Evolutionary conservation across 2,113 vertebrate species (phyloP).

Genomic region (Steatornis caripensis): DNA sequence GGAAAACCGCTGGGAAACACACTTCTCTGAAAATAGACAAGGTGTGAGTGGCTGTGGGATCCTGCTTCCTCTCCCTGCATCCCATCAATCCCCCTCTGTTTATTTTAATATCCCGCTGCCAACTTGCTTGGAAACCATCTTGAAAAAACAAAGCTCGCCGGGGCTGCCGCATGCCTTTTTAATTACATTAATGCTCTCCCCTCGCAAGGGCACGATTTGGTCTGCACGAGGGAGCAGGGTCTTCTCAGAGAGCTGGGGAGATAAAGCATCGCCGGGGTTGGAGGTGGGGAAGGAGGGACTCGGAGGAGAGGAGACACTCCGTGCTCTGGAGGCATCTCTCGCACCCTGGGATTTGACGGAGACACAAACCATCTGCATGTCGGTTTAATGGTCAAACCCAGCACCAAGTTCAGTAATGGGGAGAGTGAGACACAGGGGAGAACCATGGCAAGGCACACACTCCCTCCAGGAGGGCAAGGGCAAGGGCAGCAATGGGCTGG

Average conservation of each 20-base stretch:
- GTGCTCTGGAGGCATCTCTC: conserved; percentile 41
- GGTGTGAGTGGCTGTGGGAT: conserved; percentile 59
- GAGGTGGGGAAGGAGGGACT: conserved; percentile 28
- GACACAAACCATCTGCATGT: conserved; percentile 44
- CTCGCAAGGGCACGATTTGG: background rate
- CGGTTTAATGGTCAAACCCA: background rate
- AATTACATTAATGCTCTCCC: conserved; percentile 58
- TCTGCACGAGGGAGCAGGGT: background rate
- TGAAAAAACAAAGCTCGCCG: conserved; percentile 51
- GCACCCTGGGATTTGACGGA: conserved; percentile 7
- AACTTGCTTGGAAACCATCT: conserved; percentile 60
- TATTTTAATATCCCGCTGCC: conserved; percentile 69
- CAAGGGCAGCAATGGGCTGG: background rate
- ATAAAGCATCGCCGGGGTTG: background rate
- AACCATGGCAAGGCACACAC: background rate
- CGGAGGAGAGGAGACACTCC: background rate
- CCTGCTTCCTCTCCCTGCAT: conserved; percentile 68
- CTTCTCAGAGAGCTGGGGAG: background rate
- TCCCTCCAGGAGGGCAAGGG: background rate
- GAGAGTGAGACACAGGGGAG: background rate
- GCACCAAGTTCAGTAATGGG: background rate
- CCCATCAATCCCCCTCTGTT: conserved; percentile 65
- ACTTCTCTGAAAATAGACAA: conserved; percentile 59
- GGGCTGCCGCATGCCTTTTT: conserved; percentile 61
- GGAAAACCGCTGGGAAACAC: conserved; percentile 43